Evolutionary conservation across 2,113 vertebrate genomes (phyloP), one percentile per base, ranked within the genome.

Genomic region (Nansenia antarctica): DNA sequence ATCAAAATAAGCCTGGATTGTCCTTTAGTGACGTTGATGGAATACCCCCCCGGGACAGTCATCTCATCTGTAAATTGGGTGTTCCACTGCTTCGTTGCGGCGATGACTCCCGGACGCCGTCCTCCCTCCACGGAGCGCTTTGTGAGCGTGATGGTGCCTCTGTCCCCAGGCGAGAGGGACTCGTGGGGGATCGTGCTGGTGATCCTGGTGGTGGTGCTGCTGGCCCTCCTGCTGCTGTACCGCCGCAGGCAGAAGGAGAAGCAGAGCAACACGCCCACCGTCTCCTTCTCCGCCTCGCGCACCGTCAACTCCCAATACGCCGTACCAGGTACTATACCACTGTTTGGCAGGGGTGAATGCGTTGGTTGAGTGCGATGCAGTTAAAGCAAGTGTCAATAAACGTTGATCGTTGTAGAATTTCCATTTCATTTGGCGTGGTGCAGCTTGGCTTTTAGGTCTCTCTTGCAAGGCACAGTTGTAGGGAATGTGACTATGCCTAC

Each of bases 101-200:
- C 20, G 45, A 49, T 20, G n/a, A 9, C 45, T n/a, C n/a, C 2
- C 20, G 45, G n/a, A 8, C 45, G n/a, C 45, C 14, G 15, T 45
- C 11, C 11, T 37, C 5, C n/a, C 52, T 67, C 67, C 0, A 24
- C 76, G 3, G 85, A 84, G 81, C 80, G 66, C 66, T 71, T 76
- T 0, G 85, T 85, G 27, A 92, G 91, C 53, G 91, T 92, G 47
- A 91, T 96, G 76, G 91, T 93, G 29, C 95, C 95, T 0, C 89
- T 94, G 6, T 78, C 91, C 0, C 94, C 95, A 0, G 80, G 88
- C 0, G 80, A 90, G 74, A 85, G 86, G 77, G 93, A 91, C 76
- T 94, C 95, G 0, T 90, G 95, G 86, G 95, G 94, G 14, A 91
- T 93, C 0, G 91, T 94, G 69, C 92, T 97, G 32, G 91, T 93